Evolutionary conservation across 2,888 invertebrate species (phyloP).

Genomic region (Rosalia funebris): DNA sequence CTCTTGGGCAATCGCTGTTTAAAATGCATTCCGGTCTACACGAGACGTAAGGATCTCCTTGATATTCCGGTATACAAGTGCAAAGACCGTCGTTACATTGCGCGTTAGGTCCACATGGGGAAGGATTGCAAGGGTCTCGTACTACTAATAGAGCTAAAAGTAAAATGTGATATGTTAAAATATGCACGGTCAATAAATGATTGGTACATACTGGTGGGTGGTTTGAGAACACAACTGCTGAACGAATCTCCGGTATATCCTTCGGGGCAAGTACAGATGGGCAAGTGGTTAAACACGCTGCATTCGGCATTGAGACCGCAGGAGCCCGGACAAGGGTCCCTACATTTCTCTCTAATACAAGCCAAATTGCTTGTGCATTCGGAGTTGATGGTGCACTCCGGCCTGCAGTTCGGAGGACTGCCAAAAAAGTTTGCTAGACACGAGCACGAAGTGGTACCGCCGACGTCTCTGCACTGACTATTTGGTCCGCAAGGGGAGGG

Average conservation of each 20-base stretch:
- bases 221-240: slow-evolving; percentile 71
- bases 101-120: slow-evolving; percentile 75
- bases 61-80: slow-evolving; percentile 76
- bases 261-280: slow-evolving; percentile 77
- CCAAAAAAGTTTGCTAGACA: slow-evolving; percentile 78
- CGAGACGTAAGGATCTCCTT: slow-evolving; percentile 79
- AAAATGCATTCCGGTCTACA: slow-evolving; percentile 84
- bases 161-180: not conserved
- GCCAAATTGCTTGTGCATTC: slow-evolving; percentile 79
- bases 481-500: slow-evolving; percentile 85
- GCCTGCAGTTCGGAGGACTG: slow-evolving; percentile 80
- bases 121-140: slow-evolving; percentile 77
- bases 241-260: slow-evolving; percentile 84
- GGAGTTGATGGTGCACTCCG: slow-evolving; percentile 80
- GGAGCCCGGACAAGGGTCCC: slow-evolving; percentile 80
- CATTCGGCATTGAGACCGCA: slow-evolving; percentile 80
- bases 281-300: slow-evolving; percentile 79
- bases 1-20: slow-evolving; percentile 76
- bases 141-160: slow-evolving; percentile 56
- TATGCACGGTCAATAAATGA: not conserved
- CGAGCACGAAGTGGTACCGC: slow-evolving; percentile 76
- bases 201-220: slow-evolving; percentile 58
- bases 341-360: slow-evolving; percentile 78
- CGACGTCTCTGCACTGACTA: slow-evolving; percentile 76
- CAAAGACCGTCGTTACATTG: slow-evolving; percentile 74